Base-by-base conservation (phyloP, 2,888 invertebrate genomes). In the Siphonodentalium dalli region DNA sequence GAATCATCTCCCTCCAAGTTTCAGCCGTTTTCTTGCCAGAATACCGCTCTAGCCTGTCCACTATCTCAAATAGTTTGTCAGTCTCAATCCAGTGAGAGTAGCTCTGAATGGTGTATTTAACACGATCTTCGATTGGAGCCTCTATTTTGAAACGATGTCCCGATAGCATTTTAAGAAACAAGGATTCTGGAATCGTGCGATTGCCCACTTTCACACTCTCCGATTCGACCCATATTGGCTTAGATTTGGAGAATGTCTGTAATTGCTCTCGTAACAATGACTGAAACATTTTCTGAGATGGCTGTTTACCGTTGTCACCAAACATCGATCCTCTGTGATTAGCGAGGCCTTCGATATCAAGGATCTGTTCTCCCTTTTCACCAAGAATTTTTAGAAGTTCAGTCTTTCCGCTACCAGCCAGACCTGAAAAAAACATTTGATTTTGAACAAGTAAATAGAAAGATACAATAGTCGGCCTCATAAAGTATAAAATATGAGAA, bases 341-440 rank as follows among this genome's bases (percentile, higher is more conserved):
- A n/a, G 71, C 71, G 3, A 68, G 48, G 7, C 43, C 65, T 42
- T 71, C 71, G 9, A 71, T 56, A 46, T 71, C 69, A 20, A 71
- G 50, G 2, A 71, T 58, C 48, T 71, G 69, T 39, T 68, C 63
- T 26, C 69, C 71, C 24, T 46, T 41, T 20, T 56, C 33, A 20
- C 42, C 27, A 24, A 71, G 48, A 4, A 57, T 40, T 11, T 58
- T 50, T 4, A 71, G 61, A 23, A 71, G 55, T 29, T 55, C 43
- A 15, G 71, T 69, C 45, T 71, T 71, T 13, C 69, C 71, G 35
- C 54, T 57, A 7, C 71, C 71, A 37, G 71, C 66, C 21, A 68
- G 51, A 21, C 71, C 71, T 71, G 62, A 18, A 59, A 61, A 34
- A 47, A 3, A 47, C 21, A 52, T 15, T 34, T 34, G n/a, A 34